A percentile compares a stretch with the other conserved stretches of the same genome.
phyloP scores from a whole-genome alignment of 2,888 invertebrate species.

The Cordilura impudica region DNA sequence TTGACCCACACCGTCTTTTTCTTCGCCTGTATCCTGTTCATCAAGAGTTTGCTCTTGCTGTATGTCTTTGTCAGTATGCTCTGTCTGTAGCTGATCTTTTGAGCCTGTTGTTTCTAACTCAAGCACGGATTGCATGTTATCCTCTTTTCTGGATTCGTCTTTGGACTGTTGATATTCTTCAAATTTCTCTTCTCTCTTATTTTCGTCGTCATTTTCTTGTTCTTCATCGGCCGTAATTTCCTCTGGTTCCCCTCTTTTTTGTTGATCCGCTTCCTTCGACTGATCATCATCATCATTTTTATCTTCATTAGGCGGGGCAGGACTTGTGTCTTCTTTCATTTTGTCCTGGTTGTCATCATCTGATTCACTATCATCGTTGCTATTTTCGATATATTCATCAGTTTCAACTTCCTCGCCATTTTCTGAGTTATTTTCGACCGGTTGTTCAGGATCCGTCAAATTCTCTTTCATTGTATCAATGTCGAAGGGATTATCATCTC shows the following conservation, averaged over 20 bases:
- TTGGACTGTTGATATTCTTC: slow-evolving; percentile 74
- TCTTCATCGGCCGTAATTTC: slow-evolving; percentile 79
- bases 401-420: slow-evolving; percentile 78
- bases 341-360: slow-evolving; percentile 61
- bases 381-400: slow-evolving; percentile 79
- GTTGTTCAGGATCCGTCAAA: slow-evolving; percentile 75
- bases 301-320: slow-evolving; percentile 79
- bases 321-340: slow-evolving; percentile 74
- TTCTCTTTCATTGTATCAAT: slow-evolving; percentile 87
- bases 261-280: slow-evolving; percentile 80
- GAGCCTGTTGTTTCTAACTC: slow-evolving; percentile 74
- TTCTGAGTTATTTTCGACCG: slow-evolving; percentile 53
- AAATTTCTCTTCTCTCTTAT: slow-evolving; percentile 76
- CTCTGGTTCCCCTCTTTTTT: slow-evolving; percentile 74
- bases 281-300: slow-evolving; percentile 40
- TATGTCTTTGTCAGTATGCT: slow-evolving; percentile 76
- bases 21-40: slow-evolving; percentile 80
- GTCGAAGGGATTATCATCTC: slow-evolving; percentile 90
- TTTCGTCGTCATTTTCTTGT: slow-evolving; percentile 82
- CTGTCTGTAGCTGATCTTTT: slow-evolving; percentile 74
- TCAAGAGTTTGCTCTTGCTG: slow-evolving; percentile 79
- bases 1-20: slow-evolving; percentile 84
- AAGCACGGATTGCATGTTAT: slow-evolving; percentile 76
- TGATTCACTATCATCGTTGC: slow-evolving; percentile 80
- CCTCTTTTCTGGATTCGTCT: slow-evolving; percentile 75